Evolutionary conservation across 2,113 vertebrate species (phyloP), one percentile per base, ranked within the genome.

Genomic region (Carettochelys insculpta): DNA sequence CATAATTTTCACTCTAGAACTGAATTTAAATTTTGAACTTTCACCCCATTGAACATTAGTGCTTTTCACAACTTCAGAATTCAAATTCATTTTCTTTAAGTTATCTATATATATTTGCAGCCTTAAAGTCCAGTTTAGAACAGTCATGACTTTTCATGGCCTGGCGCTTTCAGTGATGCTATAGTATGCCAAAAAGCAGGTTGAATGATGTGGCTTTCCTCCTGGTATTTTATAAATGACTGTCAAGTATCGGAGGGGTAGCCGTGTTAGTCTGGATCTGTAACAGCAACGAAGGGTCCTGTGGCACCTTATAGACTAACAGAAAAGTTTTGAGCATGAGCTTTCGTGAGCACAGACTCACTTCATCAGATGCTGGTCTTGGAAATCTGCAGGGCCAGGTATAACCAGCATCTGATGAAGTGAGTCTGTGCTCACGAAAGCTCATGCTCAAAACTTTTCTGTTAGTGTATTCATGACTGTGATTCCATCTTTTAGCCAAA

Each of bases 191-290:
- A 86, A 12, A 34, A 90, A 95, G 84, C 5, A 0, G 24, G 27
- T 41, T 94, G 87, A 86, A 79, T 81, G 83, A 6, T 76, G 86
- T 86, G 25, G 90, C 78, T 95, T 95, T 94, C 73, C 71, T 83
- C 51, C 53, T 95, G 65, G 86, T 94, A n/a, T 95, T 96, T 96
- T 93, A n/a, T n/a, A n/a, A n/a, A n/a, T n/a, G n/a, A n/a, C n/a
- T n/a, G n/a, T n/a, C n/a, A n/a, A n/a, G n/a, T n/a, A n/a, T n/a
- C n/a, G n/a, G n/a, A n/a, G n/a, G n/a, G n/a, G n/a, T n/a, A n/a
- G n/a, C n/a, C n/a, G n/a, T n/a, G n/a, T n/a, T n/a, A n/a, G n/a
- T n/a, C n/a, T n/a, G n/a, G n/a, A n/a, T n/a, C n/a, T n/a, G n/a
- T n/a, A n/a, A n/a, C n/a, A n/a, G n/a, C n/a, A n/a, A n/a, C n/a